A percentile compares a stretch with the other conserved stretches of the same genome.
These are phyloP conservation scores for Zosterops lateralis DNA, from an alignment of 2,113 vertebrate genomes.

Conservation along the genomic window DNA sequence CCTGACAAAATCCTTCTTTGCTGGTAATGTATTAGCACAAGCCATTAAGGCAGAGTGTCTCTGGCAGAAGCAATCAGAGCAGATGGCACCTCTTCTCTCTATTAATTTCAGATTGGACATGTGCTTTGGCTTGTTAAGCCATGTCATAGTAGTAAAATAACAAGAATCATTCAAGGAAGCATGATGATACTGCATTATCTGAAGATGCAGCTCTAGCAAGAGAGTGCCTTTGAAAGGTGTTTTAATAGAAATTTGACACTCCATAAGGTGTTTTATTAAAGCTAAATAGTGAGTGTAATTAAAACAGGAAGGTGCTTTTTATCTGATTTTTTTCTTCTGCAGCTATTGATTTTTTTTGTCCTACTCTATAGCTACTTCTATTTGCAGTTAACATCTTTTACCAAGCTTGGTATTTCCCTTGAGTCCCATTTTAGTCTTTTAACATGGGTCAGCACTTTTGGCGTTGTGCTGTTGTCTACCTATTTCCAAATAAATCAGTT, in stretches of 20 bases:
- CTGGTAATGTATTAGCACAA: conserved; percentile 57
- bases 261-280: conserved; percentile 56
- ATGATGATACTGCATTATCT: conserved; percentile 4
- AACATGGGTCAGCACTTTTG: conserved; percentile 73
- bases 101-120: conserved; percentile 69
- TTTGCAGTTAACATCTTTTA: conserved; percentile 51
- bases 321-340: conserved; percentile 52
- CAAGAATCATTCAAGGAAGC: conserved; percentile 51
- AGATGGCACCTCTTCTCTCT: conserved; percentile 72
- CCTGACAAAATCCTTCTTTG: conserved; percentile 55
- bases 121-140: conserved; percentile 67
- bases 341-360: conserved; percentile 59
- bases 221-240: not conserved
- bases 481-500: conserved; percentile 72
- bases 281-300: conserved; percentile 35
- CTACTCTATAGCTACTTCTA: not conserved
- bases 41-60: conserved; percentile 64
- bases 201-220: not conserved
- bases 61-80: conserved; percentile 65
- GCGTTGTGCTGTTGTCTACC: conserved; percentile 5
- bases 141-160: conserved; percentile 61
- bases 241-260: conserved; percentile 15
- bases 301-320: conserved; percentile 38
- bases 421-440: conserved; percentile 69
- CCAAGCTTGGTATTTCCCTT: conserved; percentile 60